A percentile compares a stretch with the other conserved stretches of the same genome.
These are phyloP conservation scores for Porites australiensis DNA, from an alignment of 64 coral and sea anemone species.

Conservation along the genomic window DNA sequence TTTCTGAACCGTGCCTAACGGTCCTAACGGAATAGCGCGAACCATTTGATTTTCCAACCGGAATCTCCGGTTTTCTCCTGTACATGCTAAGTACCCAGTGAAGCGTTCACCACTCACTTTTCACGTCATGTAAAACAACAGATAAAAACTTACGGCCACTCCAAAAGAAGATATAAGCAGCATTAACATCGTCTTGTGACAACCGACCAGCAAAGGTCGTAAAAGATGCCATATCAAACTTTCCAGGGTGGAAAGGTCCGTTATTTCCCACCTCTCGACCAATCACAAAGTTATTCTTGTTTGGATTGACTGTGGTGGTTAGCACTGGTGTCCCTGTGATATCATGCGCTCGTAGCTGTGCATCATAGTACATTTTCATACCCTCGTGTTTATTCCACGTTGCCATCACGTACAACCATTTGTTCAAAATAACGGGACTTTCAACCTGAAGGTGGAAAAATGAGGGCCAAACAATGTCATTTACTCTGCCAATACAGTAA, in stretches of 20 bases:
- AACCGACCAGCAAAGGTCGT: conserved; percentile 81
- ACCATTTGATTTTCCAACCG: no score
- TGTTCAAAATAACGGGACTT: conserved; percentile 6
- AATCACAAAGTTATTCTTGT: conserved; percentile 72
- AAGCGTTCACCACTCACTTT: neutral
- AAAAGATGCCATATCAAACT: conserved; percentile 78
- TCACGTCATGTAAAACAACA: no score
- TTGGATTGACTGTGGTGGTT: conserved; percentile 27
- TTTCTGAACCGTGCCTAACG: no score
- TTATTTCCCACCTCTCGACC: conserved; percentile 85
- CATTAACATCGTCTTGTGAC: conserved; percentile 75
- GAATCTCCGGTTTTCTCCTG: no score
- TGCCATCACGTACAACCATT: conserved; percentile 83
- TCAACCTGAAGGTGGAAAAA: conserved; percentile 40
- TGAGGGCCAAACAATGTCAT: neutral
- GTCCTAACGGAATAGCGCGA: no score
- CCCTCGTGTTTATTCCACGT: conserved; percentile 86
- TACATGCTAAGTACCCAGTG: neutral
- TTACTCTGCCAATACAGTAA: no score
- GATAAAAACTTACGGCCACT: conserved; percentile 74
- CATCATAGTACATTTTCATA: conserved; percentile 79
- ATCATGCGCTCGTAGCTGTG: conserved; percentile 66
- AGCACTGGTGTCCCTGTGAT: conserved; percentile 73
- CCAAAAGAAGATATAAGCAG: conserved; percentile 92
- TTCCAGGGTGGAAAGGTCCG: conserved; percentile 45